phyloP scores from a whole-genome alignment of 2,888 invertebrate species.

The Callimorpha dominula region DNA sequence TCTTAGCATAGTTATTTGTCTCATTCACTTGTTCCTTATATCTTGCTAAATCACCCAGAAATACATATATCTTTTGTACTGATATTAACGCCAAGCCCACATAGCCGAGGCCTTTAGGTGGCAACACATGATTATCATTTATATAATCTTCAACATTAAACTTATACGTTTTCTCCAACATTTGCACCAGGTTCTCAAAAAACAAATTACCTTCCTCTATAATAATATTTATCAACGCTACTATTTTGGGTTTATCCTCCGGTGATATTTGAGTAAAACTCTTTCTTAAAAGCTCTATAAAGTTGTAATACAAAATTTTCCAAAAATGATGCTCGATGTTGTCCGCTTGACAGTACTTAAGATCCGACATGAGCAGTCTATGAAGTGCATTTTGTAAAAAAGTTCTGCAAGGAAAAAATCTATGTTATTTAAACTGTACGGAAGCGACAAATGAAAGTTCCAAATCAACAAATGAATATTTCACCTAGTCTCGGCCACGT shows the following conservation, averaged over 20 bases:
- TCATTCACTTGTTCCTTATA: conserved; percentile 95
- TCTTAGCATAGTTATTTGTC: conserved; percentile 91
- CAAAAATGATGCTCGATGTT: conserved; percentile 96
- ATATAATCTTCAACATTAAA: conserved; percentile 90
- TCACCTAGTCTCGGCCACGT: conserved; percentile 88
- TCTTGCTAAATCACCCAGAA: conserved; percentile 96
- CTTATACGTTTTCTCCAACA: conserved; percentile 91
- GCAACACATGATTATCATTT: conserved; percentile 86
- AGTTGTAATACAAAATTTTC: conserved; percentile 96
- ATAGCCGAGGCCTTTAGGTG: conserved; percentile 89
- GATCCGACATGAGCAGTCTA: conserved; percentile 90
- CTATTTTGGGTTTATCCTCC: conserved; percentile 88
- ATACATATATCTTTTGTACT: conserved; percentile 95
- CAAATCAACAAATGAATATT: not conserved
- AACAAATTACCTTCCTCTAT: conserved; percentile 93
- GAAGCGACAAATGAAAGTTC: not conserved
- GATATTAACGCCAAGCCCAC: conserved; percentile 93
- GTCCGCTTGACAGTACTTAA: conserved; percentile 94
- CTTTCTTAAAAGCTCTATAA: conserved; percentile 93
- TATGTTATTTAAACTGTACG: not conserved
- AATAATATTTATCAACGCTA: conserved; percentile 88
- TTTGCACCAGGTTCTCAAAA: conserved; percentile 91
- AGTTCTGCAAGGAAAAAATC: conserved; percentile 63
- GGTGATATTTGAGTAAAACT: conserved; percentile 87
- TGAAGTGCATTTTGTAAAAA: conserved; percentile 90